Percentiles rank a stretch among this genome's conserved stretches.
Conservation (phyloP, 2,797 vertebrate species). For the Manis pentadactyla region DNA sequence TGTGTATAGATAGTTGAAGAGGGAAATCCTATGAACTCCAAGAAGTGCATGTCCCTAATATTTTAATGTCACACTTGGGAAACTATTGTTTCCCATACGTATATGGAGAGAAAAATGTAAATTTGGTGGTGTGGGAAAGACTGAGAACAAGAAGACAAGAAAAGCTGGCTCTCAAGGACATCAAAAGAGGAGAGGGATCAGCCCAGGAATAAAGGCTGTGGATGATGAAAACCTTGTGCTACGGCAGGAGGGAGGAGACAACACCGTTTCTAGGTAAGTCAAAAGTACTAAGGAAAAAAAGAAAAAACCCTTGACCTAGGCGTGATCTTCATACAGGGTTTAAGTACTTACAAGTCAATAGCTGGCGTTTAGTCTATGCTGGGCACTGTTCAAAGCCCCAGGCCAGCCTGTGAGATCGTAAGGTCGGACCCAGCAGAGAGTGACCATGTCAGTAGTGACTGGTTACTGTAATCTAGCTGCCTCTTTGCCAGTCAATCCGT, state of each 20-base stretch:
- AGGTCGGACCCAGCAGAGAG: not conserved
- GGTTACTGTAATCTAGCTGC: not conserved
- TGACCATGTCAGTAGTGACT: too few species aligned
- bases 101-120: not conserved
- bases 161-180: not conserved
- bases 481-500: not conserved
- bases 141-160: not conserved
- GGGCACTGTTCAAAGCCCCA: not conserved
- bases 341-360: not conserved
- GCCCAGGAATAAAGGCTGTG: not conserved
- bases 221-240: not conserved
- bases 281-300: not conserved
- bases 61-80: not conserved
- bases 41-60: too few species aligned
- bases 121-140: not conserved
- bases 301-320: not conserved
- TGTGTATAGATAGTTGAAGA: not conserved
- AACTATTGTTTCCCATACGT: too few species aligned
- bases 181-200: accelerated
- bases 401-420: not conserved
- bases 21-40: not conserved
- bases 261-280: not conserved
- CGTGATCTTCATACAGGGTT: not conserved
- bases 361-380: not conserved
- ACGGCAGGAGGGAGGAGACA: too few species aligned